Percentiles rank a stretch among this genome's conserved stretches.
Conservation (phyloP, 1,140 invertebrate genomes). For the Hycleus cichorii region DNA sequence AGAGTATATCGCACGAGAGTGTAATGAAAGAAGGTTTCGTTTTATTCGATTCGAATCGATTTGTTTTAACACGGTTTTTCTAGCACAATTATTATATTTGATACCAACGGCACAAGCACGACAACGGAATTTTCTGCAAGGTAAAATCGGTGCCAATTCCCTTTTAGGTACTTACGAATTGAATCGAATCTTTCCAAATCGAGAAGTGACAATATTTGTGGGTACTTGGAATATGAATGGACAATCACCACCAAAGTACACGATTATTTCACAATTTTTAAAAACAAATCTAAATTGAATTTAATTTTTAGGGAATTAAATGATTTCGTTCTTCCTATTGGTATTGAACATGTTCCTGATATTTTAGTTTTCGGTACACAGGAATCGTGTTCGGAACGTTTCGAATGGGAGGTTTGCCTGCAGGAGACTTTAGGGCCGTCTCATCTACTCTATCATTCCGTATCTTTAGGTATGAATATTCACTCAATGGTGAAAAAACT, state of each 20-base stretch:
- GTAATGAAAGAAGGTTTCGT: slow-evolving; percentile 30
- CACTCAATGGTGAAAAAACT: background rate
- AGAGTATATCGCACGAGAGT: slow-evolving; percentile 36
- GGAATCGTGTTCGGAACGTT: slow-evolving; percentile 76
- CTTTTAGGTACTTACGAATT: slow-evolving; percentile 75
- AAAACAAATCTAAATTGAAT: background rate
- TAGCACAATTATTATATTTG: slow-evolving; percentile 68
- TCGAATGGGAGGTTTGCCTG: slow-evolving; percentile 84
- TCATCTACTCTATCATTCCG: slow-evolving; percentile 78
- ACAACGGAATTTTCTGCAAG: slow-evolving; percentile 74
- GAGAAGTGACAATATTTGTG: slow-evolving; percentile 79
- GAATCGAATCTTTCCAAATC: slow-evolving; percentile 75
- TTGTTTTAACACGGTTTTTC: slow-evolving; percentile 24
- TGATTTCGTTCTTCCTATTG: slow-evolving; percentile 79
- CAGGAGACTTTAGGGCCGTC: slow-evolving; percentile 88
- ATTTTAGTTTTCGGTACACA: slow-evolving; percentile 89
- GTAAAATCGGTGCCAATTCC: slow-evolving; percentile 67
- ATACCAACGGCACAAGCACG: slow-evolving; percentile 71
- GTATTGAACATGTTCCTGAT: slow-evolving; percentile 80
- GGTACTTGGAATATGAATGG: slow-evolving; percentile 97
- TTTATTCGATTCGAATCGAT: background rate
- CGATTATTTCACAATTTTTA: background rate
- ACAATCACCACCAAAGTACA: slow-evolving; percentile 60
- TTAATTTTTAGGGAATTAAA: slow-evolving; percentile 57
- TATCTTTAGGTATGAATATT: slow-evolving; percentile 49